Evolutionary conservation across 2,113 vertebrate genomes (phyloP).

Genomic region (Pelecanus crispus): DNA sequence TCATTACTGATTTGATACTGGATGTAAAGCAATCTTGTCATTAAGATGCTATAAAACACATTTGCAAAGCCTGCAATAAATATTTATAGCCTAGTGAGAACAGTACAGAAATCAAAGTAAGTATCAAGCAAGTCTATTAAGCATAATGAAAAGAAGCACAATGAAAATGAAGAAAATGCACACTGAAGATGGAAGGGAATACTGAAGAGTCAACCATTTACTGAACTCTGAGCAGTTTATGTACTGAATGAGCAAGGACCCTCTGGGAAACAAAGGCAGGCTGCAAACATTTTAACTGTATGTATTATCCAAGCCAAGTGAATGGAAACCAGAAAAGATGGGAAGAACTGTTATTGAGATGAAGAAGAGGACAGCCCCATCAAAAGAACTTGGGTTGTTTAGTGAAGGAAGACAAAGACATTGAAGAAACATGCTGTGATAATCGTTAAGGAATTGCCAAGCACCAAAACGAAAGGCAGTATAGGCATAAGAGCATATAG

Average conservation of each 20-base stretch:
- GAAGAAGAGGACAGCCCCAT: not conserved
- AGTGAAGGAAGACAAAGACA: not conserved
- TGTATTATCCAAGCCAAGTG: not conserved
- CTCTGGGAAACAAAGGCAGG: not conserved
- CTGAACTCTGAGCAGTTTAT: not conserved
- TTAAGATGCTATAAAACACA: not conserved
- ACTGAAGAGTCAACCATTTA: not conserved
- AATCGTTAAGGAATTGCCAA: not conserved
- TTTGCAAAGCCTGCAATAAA: not conserved
- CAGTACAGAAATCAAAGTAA: not conserved
- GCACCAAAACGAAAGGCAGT: not conserved
- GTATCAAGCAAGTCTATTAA: not conserved
- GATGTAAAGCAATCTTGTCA: not conserved
- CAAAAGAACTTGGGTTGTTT: not conserved
- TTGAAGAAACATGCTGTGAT: not conserved
- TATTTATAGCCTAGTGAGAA: not conserved
- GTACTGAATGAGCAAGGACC: not conserved
- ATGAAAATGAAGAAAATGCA: not conserved
- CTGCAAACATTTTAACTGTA: not conserved
- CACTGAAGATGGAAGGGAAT: not conserved
- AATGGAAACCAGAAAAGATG: not conserved
- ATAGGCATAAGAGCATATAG: not conserved
- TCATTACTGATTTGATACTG: not conserved
- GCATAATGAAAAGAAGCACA: not conserved
- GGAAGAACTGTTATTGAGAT: not conserved